Percentiles rank a stretch among this genome's conserved stretches.
Evolutionary conservation across 1,140 invertebrate genomes (phyloP).

Genomic region (Drosophila yakuba): DNA sequence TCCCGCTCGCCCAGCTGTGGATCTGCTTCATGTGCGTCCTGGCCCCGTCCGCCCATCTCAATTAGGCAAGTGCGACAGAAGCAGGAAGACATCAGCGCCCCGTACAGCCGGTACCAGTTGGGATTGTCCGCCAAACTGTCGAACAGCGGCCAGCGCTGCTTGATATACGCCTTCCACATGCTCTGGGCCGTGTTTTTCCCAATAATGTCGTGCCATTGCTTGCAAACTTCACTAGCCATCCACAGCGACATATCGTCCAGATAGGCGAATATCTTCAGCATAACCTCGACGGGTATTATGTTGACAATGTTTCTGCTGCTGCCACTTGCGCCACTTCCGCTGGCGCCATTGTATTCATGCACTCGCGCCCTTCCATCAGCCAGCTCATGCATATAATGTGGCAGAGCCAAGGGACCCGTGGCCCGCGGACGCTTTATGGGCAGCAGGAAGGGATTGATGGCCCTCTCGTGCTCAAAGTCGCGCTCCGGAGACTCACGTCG

Average conservation of each 20-base stretch:
- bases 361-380: constrained; percentile 65
- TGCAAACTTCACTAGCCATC: constrained; percentile 93
- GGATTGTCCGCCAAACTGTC: constrained; percentile 88
- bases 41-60: constrained; percentile 89
- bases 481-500: constrained; percentile 51
- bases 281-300: constrained; percentile 87
- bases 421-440: constrained; percentile 75
- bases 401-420: constrained; percentile 61
- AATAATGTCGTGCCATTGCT: constrained; percentile 92
- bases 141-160: constrained; percentile 93
- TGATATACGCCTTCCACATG: constrained; percentile 91
- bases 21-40: constrained; percentile 62
- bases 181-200: constrained; percentile 90
- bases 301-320: constrained; percentile 41
- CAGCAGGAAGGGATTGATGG: constrained; percentile 60
- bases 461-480: constrained; percentile 59
- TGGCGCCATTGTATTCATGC: constrained; percentile 53
- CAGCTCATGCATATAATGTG: constrained; percentile 68
- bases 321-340: constrained; percentile 17
- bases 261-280: constrained; percentile 94
- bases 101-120: constrained; percentile 92
- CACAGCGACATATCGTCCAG: constrained; percentile 96
- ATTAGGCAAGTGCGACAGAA: constrained; percentile 94
- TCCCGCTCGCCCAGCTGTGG: constrained; percentile 86
- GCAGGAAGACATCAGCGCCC: constrained; percentile 89